These are phyloP conservation scores for Cephus spinipes DNA, from an alignment of 2,888 invertebrate species.

Conservation along the genomic window DNA sequence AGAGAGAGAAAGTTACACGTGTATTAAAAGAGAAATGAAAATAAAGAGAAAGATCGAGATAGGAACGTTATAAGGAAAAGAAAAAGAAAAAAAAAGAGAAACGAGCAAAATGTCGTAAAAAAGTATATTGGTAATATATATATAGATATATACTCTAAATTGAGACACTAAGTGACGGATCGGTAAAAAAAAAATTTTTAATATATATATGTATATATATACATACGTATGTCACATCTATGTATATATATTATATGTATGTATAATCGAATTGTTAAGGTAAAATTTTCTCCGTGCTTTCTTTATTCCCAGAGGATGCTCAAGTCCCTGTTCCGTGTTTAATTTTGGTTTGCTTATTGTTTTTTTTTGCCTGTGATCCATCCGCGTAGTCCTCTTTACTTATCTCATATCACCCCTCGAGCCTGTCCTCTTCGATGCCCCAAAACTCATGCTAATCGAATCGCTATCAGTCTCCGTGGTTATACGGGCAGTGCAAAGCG, in stretches of 20 bases:
- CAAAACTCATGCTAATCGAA: background rate
- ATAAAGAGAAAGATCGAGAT: constrained; percentile 8
- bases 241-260: constrained; percentile 39
- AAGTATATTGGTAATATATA: constrained; percentile 37
- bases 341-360: background rate
- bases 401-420: background rate
- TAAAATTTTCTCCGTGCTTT: constrained; percentile 43
- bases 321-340: constrained; percentile 12
- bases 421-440: background rate
- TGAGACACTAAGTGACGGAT: constrained; percentile 20
- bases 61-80: constrained; percentile 1
- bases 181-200: constrained; percentile 35
- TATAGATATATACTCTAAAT: constrained; percentile 42
- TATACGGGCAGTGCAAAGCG: too few species aligned
- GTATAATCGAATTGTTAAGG: constrained; percentile 41
- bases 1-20: constrained; percentile 7
- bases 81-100: constrained; percentile 20
- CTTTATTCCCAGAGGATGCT: constrained; percentile 41
- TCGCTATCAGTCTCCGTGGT: background rate
- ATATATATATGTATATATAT: constrained; percentile 34
- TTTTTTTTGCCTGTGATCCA: background rate
- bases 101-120: constrained; percentile 21
- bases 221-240: constrained; percentile 31
- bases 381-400: background rate
- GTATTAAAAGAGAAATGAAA: constrained; percentile 7